These are phyloP conservation scores for Rhogogaster chlorosoma DNA, from an alignment of 2,888 invertebrate genomes.

Conservation along the genomic window DNA sequence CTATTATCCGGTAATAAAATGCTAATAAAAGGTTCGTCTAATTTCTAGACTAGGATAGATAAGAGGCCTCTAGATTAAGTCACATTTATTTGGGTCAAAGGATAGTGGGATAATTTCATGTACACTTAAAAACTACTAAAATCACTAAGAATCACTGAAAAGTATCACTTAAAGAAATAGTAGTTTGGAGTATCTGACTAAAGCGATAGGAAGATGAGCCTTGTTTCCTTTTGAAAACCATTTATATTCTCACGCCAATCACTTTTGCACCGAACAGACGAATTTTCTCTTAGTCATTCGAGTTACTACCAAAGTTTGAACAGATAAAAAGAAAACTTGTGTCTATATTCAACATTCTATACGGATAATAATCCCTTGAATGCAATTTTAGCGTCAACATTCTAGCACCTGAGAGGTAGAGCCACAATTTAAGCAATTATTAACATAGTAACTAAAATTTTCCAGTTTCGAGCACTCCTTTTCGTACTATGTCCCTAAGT, in stretches of 20 bases:
- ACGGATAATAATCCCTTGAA: neutral
- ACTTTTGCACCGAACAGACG: neutral
- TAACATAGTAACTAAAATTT: neutral
- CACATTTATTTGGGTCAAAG: constrained; percentile 25
- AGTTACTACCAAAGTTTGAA: neutral
- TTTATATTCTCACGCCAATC: neutral
- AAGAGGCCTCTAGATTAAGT: constrained; percentile 36
- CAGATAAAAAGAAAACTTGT: neutral
- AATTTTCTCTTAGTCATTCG: neutral
- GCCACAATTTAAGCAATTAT: neutral
- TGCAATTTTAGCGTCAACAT: neutral
- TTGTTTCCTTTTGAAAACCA: neutral
- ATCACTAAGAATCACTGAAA: constrained; percentile 45
- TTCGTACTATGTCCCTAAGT: constrained; percentile 36
- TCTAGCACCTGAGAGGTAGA: neutral
- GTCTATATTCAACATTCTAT: neutral
- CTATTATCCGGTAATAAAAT: constrained; percentile 34
- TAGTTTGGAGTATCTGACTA: constrained; percentile 17
- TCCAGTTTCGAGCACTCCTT: neutral
- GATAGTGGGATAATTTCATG: constrained; percentile 42
- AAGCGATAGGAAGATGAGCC: neutral
- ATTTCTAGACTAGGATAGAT: constrained; percentile 14
- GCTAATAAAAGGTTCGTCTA: neutral
- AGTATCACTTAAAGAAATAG: constrained; percentile 46
- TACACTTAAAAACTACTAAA: constrained; percentile 49